Evolutionary conservation across 2,888 invertebrate genomes (phyloP), one percentile per base, ranked within the genome.

Genomic region (Chironomus tentans): DNA sequence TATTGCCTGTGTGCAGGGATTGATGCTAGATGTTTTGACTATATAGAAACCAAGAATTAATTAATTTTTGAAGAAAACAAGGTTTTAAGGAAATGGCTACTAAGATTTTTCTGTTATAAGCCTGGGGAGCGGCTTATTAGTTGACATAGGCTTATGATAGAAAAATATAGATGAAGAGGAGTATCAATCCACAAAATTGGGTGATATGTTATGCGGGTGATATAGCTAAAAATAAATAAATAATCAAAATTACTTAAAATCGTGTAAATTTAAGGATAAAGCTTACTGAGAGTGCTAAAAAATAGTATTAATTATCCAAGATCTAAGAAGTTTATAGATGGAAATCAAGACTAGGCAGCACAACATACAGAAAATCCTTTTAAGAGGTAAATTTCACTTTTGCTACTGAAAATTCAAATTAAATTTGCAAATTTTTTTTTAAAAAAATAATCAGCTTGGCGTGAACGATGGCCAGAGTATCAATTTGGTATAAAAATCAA

Each of bases 401-500:
- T 38, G 4, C 7, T 38, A 2, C 1, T 10, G 7, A 38, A 38
- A 38, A 38, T 38, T 38, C 38, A 38, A 38, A 38, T 38, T 38
- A 10, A 38, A 38, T 38, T 38, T 38, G 38, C 38, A 38, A 38
- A 38, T 38, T 38, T 38, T 38, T 28, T 5, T 5, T 5, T 5
- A 2, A 7, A 38, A 38, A 2, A 38, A 7, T 10, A 38, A 10
- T 62, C 15, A 65, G 97, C 97, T 70, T 98, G 97, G 97, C 88
- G 95, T 79, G 97, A 97, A 85, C 87, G 97, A 77, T 97, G 97
- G 97, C 91, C 92, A 1, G 97, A 97, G 83, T 88, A 96, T 68
- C 94, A 95, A 84, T 97, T 97, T 97, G 96, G 96, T 56, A 95
- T 96, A 79, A 94, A 96, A 81, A 94, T 97, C 76, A 97, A 97